Base-by-base conservation (phyloP, 2,113 vertebrate species). In the Columbina picui region DNA sequence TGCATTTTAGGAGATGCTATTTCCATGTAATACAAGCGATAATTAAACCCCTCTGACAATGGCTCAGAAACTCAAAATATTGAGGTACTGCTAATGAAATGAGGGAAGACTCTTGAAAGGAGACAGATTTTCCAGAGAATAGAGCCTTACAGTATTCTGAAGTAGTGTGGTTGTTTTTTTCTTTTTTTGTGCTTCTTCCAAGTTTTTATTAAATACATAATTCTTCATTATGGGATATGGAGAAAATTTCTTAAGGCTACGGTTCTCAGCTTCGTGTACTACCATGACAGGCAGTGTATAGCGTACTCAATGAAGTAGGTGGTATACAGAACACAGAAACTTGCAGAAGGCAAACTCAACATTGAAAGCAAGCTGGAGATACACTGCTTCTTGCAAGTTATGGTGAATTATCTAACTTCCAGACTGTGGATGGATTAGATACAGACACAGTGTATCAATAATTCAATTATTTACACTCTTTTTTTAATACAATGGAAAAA, bases 161-260 rank as follows among this genome's bases (percentile, higher is more conserved):
- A 88, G 32, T 17, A 29, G 10, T 41, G 22, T 50, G 43, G 43
- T n/a, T n/a, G 81, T 84, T 96, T 49, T 93, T 97, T 95, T n/a
- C n/a, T n/a, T n/a, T n/a, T n/a, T n/a, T n/a, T n/a, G n/a, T 84
- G 65, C 92, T 97, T 83, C 94, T 90, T 96, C 73, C 34, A 34
- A 94, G 80, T 39, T 90, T 93, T 85, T 91, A 92, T 87, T 81
- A 94, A 96, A 95, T 63, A 87, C 39, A 61, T 56, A 93, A 75
- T 83, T 97, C 91, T 87, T 93, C 92, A 94, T 96, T 95, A 95
- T 2, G 18, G 89, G 82, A 39, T 93, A 94, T 39, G 69, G 84
- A 68, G 77, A 59, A 30, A 87, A 75, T 81, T 93, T 94, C 89
- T 93, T 49, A 92, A 96, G 96, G 96, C 90, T 96, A 95, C 79